Conservation (phyloP, 2,888 invertebrate genomes). For the Lepidochrysops patricia region DNA sequence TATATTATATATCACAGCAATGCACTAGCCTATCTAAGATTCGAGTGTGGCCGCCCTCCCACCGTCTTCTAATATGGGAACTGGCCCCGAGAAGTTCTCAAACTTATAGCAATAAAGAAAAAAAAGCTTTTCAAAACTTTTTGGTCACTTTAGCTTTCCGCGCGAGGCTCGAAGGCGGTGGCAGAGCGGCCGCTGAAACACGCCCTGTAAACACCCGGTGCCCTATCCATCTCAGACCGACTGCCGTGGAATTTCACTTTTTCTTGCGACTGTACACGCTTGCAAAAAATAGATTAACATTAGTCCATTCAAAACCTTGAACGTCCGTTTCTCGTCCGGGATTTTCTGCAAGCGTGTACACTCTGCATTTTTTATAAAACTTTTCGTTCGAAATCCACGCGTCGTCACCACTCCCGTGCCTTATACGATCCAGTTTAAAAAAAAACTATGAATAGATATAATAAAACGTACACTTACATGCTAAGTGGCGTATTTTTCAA, state of each 20-base stretch:
- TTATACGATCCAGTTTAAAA: constrained; percentile 43
- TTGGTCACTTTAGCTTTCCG: neutral
- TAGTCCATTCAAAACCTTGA: too few species aligned
- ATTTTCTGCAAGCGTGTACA: neutral
- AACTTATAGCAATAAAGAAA: neutral
- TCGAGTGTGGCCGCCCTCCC: constrained; percentile 37
- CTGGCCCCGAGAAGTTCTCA: too few species aligned
- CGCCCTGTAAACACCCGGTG: constrained; percentile 63
- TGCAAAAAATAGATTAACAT: neutral
- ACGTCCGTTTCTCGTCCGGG: neutral
- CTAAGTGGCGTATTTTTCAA: constrained; percentile 50
- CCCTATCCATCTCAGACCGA: constrained; percentile 14
- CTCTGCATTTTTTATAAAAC: constrained; percentile 11
- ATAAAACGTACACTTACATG: constrained; percentile 63
- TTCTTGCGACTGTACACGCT: neutral
- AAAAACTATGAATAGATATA: constrained; percentile 56
- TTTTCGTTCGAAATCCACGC: constrained; percentile 16
- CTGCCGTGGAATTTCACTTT: constrained; percentile 11
- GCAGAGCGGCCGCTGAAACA: constrained; percentile 29
- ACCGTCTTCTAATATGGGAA: neutral
- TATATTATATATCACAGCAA: constrained; percentile 68
- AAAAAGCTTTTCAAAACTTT: neutral
- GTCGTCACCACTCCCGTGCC: constrained; percentile 39
- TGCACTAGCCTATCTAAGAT: constrained; percentile 54
- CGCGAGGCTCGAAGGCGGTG: constrained; percentile 3